Base-by-base conservation (phyloP, 2,888 invertebrate species). In the Mythimna loreyi region DNA sequence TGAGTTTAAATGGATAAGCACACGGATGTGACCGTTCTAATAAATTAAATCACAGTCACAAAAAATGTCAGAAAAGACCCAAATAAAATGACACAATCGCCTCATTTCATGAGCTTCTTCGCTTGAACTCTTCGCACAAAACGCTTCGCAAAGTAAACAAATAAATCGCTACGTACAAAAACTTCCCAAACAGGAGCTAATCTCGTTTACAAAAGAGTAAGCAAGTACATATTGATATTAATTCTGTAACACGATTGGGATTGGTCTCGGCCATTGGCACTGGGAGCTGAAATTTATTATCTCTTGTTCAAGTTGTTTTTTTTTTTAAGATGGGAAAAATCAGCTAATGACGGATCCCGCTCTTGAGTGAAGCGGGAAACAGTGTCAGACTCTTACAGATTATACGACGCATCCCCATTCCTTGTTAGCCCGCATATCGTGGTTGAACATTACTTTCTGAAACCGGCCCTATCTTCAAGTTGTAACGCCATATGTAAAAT, bases 231-330 rank as follows among this genome's bases (percentile, higher is more conserved):
- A 59, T 62, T 49, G 56, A 63, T 75, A 75, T 74, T 75, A 75
- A 79, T 76, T 76, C 75, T 21, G 21, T n/a, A 63, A 28, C 79
- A 73, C 47, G 75, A 60, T 50, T 60, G 11, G 23, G 28, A 47
- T 53, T n/a, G 13, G 7, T 49, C 36, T 52, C 55, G 74, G 62
- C 73, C 59, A 56, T 74, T 79, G 19, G 60, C 55, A 56, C 13
- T 0, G 19, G 23, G 45, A 36, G 50, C 40, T 36, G 19, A 60
- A 49, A 80, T 40, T 74, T 56, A 75, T 75, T 45, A 7, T 50
- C 52, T 25, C 49, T 61, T 74, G 50, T 53, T 40, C n/a, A n/a
- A n/a, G n/a, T n/a, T n/a, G n/a, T n/a, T n/a, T n/a, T n/a, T n/a
- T n/a, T n/a, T n/a, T n/a, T n/a, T n/a, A n/a, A n/a, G n/a, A n/a